Conservation (phyloP, 2,888 invertebrate species). For the Ptilodon capucinus region DNA sequence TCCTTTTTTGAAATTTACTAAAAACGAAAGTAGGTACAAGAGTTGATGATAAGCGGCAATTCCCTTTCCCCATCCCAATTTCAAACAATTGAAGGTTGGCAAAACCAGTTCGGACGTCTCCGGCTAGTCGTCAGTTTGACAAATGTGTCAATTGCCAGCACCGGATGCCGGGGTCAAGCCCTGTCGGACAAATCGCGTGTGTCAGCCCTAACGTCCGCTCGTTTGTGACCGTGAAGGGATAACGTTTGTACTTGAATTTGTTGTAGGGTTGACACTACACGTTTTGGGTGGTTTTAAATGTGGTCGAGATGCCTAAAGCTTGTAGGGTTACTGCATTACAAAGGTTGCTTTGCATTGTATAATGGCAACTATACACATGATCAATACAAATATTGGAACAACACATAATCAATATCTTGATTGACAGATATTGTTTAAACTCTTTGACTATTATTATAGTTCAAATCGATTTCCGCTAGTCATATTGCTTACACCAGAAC, state of each 20-base stretch:
- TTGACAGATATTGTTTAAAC: too few species aligned
- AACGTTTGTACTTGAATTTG: conserved; percentile 23
- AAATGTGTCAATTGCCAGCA: conserved; percentile 67
- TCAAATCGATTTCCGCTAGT: too few species aligned
- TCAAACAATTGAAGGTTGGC: conserved; percentile 6
- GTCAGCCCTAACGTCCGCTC: conserved; percentile 48
- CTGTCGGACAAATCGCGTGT: conserved; percentile 53
- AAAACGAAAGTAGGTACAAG: too few species aligned
- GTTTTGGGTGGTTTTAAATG: background rate
- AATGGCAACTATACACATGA: too few species aligned
- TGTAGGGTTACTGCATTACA: background rate
- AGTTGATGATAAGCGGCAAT: too few species aligned
- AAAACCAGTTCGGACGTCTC: conserved; percentile 29
- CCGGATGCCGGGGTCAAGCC: conserved; percentile 54
- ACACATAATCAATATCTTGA: too few species aligned
- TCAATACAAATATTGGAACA: too few species aligned
- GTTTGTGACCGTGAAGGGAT: conserved; percentile 35
- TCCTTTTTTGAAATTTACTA: too few species aligned
- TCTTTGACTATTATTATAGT: too few species aligned
- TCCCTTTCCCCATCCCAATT: background rate
- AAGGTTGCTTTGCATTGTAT: too few species aligned
- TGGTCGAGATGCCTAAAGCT: conserved; percentile 1
- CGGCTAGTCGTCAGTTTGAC: conserved; percentile 50
- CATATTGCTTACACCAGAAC: too few species aligned
- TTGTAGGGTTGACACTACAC: conserved; percentile 17